Conservation (phyloP, 2,113 vertebrate genomes). For the Paralichthys olivaceus region DNA sequence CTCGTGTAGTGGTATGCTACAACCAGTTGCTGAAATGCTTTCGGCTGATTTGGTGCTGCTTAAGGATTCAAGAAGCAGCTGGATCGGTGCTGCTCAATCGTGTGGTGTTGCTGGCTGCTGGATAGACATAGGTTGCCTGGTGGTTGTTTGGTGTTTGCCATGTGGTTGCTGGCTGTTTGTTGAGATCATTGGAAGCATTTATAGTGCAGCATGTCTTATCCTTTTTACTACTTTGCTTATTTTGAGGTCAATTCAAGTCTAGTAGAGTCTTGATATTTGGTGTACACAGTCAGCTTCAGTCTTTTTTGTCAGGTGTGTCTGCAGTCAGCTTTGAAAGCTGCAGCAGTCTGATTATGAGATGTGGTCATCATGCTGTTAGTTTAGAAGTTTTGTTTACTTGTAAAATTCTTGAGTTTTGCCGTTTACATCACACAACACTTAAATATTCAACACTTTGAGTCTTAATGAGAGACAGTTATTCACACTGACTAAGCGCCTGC, state of each 20-base stretch:
- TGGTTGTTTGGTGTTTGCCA: slow-evolving; percentile 15
- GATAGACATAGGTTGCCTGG: neutral
- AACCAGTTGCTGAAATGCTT: slow-evolving; percentile 25
- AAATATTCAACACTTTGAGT: neutral
- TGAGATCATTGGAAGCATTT: neutral
- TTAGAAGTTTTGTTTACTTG: no score
- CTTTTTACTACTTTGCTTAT: neutral
- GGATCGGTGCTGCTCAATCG: neutral
- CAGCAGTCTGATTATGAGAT: neutral
- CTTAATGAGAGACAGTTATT: slow-evolving; percentile 5
- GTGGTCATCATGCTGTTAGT: no score
- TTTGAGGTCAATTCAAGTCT: neutral
- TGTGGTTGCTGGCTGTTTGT: neutral
- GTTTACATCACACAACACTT: neutral
- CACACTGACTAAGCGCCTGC: slow-evolving; percentile 1
- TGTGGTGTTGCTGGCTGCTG: slow-evolving; percentile 6
- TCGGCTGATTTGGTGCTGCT: slow-evolving; percentile 17
- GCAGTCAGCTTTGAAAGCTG: neutral
- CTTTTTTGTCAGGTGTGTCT: slow-evolving; percentile 3
- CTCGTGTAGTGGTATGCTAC: slow-evolving; percentile 12
- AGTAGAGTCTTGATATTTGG: neutral
- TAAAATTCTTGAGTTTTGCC: neutral
- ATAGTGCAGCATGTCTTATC: neutral
- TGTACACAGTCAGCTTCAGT: neutral
- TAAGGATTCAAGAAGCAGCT: neutral